These are phyloP conservation scores for Masticophis lateralis DNA, from an alignment of 2,797 vertebrate species.

Conservation along the genomic window DNA sequence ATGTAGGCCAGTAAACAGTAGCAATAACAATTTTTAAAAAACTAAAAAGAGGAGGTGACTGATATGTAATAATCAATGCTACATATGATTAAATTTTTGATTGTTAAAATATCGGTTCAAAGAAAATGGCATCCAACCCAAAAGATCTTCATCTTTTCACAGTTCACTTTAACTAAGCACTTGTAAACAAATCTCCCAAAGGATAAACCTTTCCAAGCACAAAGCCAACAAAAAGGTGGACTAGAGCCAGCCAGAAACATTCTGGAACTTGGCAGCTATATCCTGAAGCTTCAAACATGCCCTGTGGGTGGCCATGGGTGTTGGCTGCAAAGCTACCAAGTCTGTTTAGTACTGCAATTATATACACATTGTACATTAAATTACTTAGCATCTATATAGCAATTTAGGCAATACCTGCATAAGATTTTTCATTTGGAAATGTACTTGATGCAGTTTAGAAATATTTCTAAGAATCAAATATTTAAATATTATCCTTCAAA, in stretches of 20 bases:
- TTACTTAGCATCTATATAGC: slow-evolving; percentile 60
- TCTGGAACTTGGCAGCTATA: slow-evolving; percentile 59
- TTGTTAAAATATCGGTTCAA: slow-evolving; percentile 1
- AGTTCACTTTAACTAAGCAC: neutral
- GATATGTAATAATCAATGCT: neutral
- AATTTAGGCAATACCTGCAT: slow-evolving; percentile 57
- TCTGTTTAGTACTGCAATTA: slow-evolving; percentile 67
- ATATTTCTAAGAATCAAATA: slow-evolving; percentile 21
- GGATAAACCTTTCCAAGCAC: neutral
- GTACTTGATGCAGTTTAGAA: slow-evolving; percentile 29
- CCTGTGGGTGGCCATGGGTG: slow-evolving; percentile 63
- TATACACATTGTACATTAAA: slow-evolving; percentile 44
- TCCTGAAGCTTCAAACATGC: slow-evolving; percentile 63
- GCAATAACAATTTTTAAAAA: neutral
- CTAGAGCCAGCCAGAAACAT: slow-evolving; percentile 44
- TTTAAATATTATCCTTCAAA: neutral
- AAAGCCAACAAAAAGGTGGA: slow-evolving; percentile 37
- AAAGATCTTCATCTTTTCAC: neutral
- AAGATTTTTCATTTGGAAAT: slow-evolving; percentile 46
- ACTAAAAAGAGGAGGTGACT: neutral
- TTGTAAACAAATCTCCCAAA: slow-evolving; percentile 9
- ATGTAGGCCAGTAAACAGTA: neutral
- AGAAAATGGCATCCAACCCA: neutral
- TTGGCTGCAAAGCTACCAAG: slow-evolving; percentile 54
- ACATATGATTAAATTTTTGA: slow-evolving; percentile 6